Base-by-base conservation (phyloP, 2,113 vertebrate genomes). In the Psittacula cyanocephala region DNA sequence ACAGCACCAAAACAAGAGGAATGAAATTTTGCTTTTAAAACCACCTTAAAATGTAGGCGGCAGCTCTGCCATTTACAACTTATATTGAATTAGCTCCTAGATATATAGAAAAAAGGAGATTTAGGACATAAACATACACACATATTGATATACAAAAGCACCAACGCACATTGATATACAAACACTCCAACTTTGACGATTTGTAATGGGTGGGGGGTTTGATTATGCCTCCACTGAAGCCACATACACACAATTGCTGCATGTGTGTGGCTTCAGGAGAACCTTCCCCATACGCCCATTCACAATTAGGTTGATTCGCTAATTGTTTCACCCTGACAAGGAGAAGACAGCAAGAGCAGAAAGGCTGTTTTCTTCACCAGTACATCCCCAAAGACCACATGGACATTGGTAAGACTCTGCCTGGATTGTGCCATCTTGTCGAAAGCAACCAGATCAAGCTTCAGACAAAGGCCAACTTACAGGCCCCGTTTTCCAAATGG, bases 11-110 rank as follows among this genome's bases (percentile, higher is more conserved):
- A 72, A 25, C 46, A 62, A 89, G 49, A 86, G 50, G 59, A 95
- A 82, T 41, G 50, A 81, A 47, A 74, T 81, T 83, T 86, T 86
- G 37, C 75, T 94, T 86, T 65, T 63, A 92, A 86, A 88, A 88
- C n/a, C 13, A 4, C 78, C 78, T 76, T 49, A 70, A 77, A 91
- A 95, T 28, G 28, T 63, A 93, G 94, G 71, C 1, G 2, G 25
- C 43, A 47, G n/a, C 64, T 53, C 71, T 75, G 77, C 31, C 13
- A 6, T 53, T 85, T 63, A 74, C 47, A 80, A 35, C 52, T 82
- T 10, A 22, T 24, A 63, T n/a, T 72, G 46, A 62, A 91, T 74
- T 55, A 59, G 20, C 23, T 81, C n/a, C 31, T 63, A 67, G 17
- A 57, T 77, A 37, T 4, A 50, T 5, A 60, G 43, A 12, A 65